Evolutionary conservation across 2,888 invertebrate species (phyloP), one percentile per base, ranked within the genome.

Genomic region (Elegia similella): DNA sequence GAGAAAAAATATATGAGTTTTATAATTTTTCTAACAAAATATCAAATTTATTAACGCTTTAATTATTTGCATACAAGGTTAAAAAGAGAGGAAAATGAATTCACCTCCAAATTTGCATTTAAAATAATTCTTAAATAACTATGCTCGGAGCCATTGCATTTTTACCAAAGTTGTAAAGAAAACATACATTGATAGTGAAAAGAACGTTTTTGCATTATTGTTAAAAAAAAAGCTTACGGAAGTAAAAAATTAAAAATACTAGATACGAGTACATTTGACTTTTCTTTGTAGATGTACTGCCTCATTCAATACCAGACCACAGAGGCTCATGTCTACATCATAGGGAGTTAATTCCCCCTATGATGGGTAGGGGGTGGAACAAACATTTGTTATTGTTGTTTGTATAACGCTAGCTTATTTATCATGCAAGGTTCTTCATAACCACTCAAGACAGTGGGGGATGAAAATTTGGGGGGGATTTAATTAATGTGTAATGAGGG

Each of bases 381-480:
- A 38, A 34, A 50, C 34, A 16, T 50, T 34, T 17, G 50, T 38
- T 50, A 50, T 50, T 50, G 50, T 17, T 50, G 34, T 50, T 50
- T 50, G 34, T 50, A 50, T 0, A 34, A 16, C 32, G 50, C 23
- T 34, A 8, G 34, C 48, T 32, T 48, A 32, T 48, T 48, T 50
- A 50, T 34, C 34, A 38, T 50, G 17, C 34, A 32, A 34, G 50
- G 50, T 38, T 50, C 34, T 34, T 50, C 16, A 50, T 50, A 50
- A 50, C 50, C 50, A 50, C 50, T 50, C 50, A 50, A 50, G 50
- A 50, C 50, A 50, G 34, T 34, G 16, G 32, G 50, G 34, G 50
- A 30, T 38, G 50, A 50, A 50, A 50, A 34, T 50, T 34, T 50
- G 50, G 50, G 50, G n/a, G 15, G 34, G 38, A 38, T 50, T 50